Conservation (phyloP, 2,797 vertebrate genomes). For the Onychomys arenicola region DNA sequence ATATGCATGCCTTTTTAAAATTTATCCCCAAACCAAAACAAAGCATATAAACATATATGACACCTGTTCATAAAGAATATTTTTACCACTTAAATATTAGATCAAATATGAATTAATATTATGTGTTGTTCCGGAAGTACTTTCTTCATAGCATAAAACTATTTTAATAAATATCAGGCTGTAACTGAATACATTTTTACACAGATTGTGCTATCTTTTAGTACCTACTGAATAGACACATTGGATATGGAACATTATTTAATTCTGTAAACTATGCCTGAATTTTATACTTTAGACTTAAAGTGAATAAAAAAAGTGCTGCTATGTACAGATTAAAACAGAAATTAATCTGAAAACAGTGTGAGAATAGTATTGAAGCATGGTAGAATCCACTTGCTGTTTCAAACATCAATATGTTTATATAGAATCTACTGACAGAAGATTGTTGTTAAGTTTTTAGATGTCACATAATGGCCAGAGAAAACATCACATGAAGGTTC, state of each 20-base stretch:
- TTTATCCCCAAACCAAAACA: background rate
- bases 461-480: background rate
- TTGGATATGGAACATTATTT: background rate
- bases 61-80: background rate
- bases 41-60: background rate
- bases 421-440: background rate
- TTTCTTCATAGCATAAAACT: background rate
- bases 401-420: background rate
- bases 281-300: background rate
- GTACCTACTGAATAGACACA: background rate
- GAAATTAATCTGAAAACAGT: background rate
- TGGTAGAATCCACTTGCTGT: background rate
- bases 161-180: background rate
- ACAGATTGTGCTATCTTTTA: background rate
- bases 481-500: background rate
- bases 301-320: background rate
- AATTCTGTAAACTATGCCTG: background rate
- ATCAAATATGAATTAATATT: background rate
- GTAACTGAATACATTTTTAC: background rate
- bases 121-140: background rate
- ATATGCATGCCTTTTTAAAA: background rate
- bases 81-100: background rate
- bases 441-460: background rate
- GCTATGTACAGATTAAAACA: background rate
- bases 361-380: background rate